Conservation (phyloP, 2,797 vertebrate genomes). For the Enteromius radiatus region DNA sequence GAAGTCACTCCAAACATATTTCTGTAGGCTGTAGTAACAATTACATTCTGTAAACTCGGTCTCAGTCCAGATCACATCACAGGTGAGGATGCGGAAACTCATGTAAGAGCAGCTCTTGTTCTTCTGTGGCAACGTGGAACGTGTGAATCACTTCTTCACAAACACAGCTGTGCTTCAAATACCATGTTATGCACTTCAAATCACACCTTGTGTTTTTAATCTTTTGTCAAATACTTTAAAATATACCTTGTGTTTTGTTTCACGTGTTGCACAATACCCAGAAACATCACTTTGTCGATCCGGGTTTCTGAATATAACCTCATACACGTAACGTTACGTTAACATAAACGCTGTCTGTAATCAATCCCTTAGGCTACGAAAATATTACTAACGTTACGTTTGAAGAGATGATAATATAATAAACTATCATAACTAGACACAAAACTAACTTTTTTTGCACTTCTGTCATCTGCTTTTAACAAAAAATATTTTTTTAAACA, state of each 20-base stretch:
- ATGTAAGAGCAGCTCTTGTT: constrained; percentile 41
- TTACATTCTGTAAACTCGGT: neutral
- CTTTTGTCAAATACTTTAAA: neutral
- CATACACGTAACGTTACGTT: neutral
- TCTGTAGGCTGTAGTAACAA: neutral
- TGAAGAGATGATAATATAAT: neutral
- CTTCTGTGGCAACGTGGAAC: constrained; percentile 58
- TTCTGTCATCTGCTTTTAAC: neutral
- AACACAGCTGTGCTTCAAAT: constrained; percentile 18
- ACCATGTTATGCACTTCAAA: neutral
- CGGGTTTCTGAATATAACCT: neutral
- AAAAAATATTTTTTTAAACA: neutral
- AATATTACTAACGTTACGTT: constrained; percentile 5
- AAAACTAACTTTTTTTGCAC: neutral
- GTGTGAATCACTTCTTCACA: constrained; percentile 55
- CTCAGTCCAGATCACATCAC: neutral
- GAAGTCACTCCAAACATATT: neutral
- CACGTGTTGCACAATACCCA: neutral
- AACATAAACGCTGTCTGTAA: neutral
- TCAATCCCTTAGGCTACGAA: constrained; percentile 22
- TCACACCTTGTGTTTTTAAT: neutral
- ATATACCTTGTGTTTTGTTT: neutral
- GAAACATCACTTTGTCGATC: neutral
- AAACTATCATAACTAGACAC: neutral
- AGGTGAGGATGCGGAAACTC: neutral